Percentiles rank a stretch among this genome's conserved stretches.
phyloP scores from a whole-genome alignment of 2,888 invertebrate species.

The Schrankia costaestrigalis region DNA sequence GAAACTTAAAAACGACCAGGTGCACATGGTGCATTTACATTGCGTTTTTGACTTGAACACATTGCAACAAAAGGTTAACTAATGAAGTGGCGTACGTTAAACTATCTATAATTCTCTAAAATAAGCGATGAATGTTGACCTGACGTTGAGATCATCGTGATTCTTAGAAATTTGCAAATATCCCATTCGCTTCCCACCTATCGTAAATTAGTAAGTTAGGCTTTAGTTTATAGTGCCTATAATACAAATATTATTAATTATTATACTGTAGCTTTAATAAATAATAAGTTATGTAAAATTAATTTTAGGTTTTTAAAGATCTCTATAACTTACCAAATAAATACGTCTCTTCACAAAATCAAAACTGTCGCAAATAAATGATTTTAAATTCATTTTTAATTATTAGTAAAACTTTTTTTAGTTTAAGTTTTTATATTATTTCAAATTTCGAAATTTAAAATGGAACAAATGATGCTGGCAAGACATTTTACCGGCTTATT shows the following conservation, averaged over 20 bases:
- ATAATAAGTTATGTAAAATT: neutral
- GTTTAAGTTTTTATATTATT: slow-evolving; percentile 1
- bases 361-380: slow-evolving; percentile 40
- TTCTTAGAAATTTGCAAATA: slow-evolving; percentile 49
- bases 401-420: slow-evolving; percentile 12
- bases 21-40: slow-evolving; percentile 12
- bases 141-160: slow-evolving; percentile 49
- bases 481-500: slow-evolving; percentile 23
- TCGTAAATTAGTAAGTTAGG: too few species aligned
- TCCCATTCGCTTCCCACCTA: neutral
- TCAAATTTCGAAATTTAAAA: slow-evolving; percentile 9
- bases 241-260: too few species aligned
- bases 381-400: slow-evolving; percentile 42
- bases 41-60: slow-evolving; percentile 8
- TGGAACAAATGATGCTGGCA: neutral
- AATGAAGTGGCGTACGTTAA: slow-evolving; percentile 13
- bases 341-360: slow-evolving; percentile 50
- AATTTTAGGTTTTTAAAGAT: neutral
- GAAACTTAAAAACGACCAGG: too few species aligned
- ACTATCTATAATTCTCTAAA: neutral
- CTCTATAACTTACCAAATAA: slow-evolving; percentile 55
- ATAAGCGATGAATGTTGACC: too few species aligned
- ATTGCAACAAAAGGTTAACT: slow-evolving; percentile 3
- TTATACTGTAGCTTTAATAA: too few species aligned
- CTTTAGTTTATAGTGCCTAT: too few species aligned